Conservation (phyloP, 2,888 invertebrate species). For the Ypsolopha scabrella region DNA sequence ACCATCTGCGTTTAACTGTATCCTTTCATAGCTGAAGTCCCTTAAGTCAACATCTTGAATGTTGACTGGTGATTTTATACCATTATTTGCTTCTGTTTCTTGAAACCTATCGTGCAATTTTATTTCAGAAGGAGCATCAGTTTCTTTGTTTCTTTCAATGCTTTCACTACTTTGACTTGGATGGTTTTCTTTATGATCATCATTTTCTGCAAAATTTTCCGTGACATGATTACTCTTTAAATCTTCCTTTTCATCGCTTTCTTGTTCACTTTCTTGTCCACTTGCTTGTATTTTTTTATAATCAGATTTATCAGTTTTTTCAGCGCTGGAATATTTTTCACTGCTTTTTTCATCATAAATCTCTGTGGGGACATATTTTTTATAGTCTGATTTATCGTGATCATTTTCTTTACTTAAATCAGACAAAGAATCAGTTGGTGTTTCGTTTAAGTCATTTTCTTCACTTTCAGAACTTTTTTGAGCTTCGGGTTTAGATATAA, state of each 20-base stretch:
- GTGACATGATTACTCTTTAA: slow-evolving; percentile 5
- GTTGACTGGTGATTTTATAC: slow-evolving; percentile 12
- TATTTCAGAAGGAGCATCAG: background rate
- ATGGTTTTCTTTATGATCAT: slow-evolving; percentile 8
- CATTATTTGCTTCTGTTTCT: background rate
- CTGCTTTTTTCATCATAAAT: background rate
- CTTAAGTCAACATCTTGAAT: slow-evolving; percentile 35
- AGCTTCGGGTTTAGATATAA: too few relatives aligned
- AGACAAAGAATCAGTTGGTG: too few relatives aligned
- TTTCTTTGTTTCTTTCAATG: slow-evolving; percentile 11
- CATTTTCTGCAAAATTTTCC: background rate
- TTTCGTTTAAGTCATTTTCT: too few relatives aligned
- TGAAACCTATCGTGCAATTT: background rate
- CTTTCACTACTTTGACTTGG: slow-evolving; percentile 18
- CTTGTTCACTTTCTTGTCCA: slow-evolving; percentile 12
- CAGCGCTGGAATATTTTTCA: background rate
- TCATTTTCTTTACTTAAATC: too few relatives aligned
- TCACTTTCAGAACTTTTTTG: too few relatives aligned
- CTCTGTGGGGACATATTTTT: too few relatives aligned
- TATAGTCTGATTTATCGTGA: too few relatives aligned
- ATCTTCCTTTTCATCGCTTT: slow-evolving; percentile 12
- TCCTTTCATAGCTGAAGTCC: slow-evolving; percentile 38
- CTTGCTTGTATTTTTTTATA: background rate
- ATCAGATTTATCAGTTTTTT: background rate
- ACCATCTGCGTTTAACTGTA: slow-evolving; percentile 30